Base-by-base conservation (phyloP, 2,888 invertebrate genomes). In the Pachymerium ferrugineum region DNA sequence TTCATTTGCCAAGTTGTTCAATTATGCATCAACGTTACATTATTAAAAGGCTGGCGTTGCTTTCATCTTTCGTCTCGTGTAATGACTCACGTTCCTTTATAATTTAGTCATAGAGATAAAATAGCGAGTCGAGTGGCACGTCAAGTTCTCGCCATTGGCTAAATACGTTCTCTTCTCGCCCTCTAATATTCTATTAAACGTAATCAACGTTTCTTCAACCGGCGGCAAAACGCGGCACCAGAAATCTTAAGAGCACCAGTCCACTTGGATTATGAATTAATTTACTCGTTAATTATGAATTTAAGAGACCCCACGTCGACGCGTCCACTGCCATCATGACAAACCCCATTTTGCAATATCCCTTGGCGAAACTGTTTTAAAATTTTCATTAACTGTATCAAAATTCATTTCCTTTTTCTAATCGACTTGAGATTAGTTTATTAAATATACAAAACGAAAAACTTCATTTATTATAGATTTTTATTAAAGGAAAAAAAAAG, bases 31-130 rank as follows among this genome's bases (percentile, higher is more conserved):
- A n/a, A n/a, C n/a, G n/a, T n/a, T n/a, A n/a, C n/a, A n/a, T n/a
- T n/a, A n/a, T n/a, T n/a, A n/a, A n/a, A n/a, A n/a, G 38, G 12
- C 38, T 1, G 16, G 14, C 38, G 38, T 1, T 38, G 38, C 38
- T 38, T 38, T 38, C 38, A 38, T 38, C 38, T 38, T 38, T 38
- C 38, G n/a, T 16, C 38, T 38, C 38, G n/a, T n/a, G n/a, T n/a
- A n/a, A n/a, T n/a, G n/a, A 38, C 19, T 54, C 47, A 54, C 19
- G n/a, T 54, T 54, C 47, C 47, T 54, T 54, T 54, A 54, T 54
- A 54, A 54, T 54, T 54, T 54, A 54, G 1, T 54, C 47, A 54
- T 22, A 0, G 38, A 19, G 47, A 54, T 54, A 10, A 54, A 54
- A 54, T 16, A 8, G 38, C 38, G 38, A 38, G 19, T 22, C 16